Evolutionary conservation across 2,888 invertebrate species (phyloP).

Genomic region (Metacarcinus magister): DNA sequence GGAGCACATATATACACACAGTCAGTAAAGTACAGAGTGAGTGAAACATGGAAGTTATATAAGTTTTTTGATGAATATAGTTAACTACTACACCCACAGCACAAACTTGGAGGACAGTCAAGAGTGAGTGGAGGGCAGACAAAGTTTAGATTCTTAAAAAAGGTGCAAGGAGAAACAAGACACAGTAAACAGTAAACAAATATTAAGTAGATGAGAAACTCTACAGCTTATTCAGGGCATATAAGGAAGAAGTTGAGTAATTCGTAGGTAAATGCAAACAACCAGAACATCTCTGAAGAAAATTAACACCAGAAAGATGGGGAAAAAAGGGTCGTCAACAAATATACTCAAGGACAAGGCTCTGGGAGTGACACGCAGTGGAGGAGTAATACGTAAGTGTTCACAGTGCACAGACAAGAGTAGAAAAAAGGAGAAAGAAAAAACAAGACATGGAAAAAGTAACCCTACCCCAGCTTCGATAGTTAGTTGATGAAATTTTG

Average conservation of each 20-base stretch:
- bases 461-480: constrained; percentile 80
- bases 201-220: background rate
- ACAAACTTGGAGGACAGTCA: constrained; percentile 20
- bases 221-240: background rate
- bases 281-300: constrained; percentile 53
- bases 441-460: constrained; percentile 69
- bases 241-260: background rate
- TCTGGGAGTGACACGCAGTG: background rate
- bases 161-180: constrained; percentile 9
- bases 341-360: background rate
- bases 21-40: background rate
- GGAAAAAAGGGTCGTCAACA: constrained; percentile 17
- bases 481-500: constrained; percentile 81
- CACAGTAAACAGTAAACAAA: constrained; percentile 14
- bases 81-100: constrained; percentile 39
- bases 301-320: constrained; percentile 41
- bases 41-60: background rate
- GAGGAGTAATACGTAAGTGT: background rate
- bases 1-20: background rate
- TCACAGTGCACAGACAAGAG: constrained; percentile 58
- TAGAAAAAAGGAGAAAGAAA: background rate
- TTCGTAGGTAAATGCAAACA: constrained; percentile 10
- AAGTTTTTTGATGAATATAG: background rate
- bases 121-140: constrained; percentile 26
- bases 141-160: background rate